A percentile compares a stretch with the other conserved stretches of the same genome.
These are phyloP conservation scores for Archegozetes longisetosus DNA, from an alignment of 1,140 invertebrate genomes.

Conservation along the genomic window DNA sequence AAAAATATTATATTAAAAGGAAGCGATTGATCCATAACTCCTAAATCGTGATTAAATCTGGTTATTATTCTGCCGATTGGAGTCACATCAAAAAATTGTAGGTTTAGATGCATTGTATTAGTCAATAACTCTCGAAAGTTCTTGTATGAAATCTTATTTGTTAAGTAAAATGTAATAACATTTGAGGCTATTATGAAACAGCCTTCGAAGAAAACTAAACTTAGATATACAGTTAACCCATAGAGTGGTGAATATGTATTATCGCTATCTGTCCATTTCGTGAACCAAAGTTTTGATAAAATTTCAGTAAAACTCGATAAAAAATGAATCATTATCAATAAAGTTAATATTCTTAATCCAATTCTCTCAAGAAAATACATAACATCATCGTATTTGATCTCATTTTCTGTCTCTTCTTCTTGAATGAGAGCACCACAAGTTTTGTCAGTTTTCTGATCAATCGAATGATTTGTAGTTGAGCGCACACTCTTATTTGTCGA, in stretches of 20 bases:
- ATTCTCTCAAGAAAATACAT: neutral
- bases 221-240: neutral
- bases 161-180: neutral
- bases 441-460: conserved; percentile 42
- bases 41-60: too few species aligned
- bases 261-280: neutral
- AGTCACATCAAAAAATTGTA: too few species aligned
- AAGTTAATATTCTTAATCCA: neutral
- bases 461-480: neutral
- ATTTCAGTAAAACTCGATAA: neutral
- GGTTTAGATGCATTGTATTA: too few species aligned
- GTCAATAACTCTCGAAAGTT: too few species aligned
- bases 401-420: neutral
- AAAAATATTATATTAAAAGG: too few species aligned
- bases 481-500: neutral
- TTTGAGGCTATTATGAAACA: neutral
- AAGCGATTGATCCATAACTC: too few species aligned
- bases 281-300: neutral
- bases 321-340: neutral
- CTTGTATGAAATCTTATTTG: too few species aligned
- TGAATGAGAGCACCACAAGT: neutral
- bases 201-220: neutral
- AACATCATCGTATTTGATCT: neutral
- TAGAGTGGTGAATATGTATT: neutral
- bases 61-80: too few species aligned